phyloP scores from a whole-genome alignment of 2,888 invertebrate genomes.

The Xiphydria camelus region DNA sequence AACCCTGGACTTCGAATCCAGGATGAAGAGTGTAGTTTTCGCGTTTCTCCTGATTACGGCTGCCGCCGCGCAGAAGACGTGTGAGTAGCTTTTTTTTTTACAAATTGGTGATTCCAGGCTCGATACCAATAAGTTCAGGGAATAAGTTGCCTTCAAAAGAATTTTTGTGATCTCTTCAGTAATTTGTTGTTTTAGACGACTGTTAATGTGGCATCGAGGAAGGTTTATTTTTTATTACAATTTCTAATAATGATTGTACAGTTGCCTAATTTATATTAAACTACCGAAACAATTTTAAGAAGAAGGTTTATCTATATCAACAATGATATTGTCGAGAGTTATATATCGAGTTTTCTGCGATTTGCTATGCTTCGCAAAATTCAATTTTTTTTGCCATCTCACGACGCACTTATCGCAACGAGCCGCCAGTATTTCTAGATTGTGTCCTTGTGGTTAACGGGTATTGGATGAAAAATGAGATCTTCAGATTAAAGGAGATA shows the following conservation, averaged over 20 bases:
- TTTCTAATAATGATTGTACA: no score
- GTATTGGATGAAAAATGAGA: neutral
- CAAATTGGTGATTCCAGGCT: no score
- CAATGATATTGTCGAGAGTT: no score
- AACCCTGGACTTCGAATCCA: neutral
- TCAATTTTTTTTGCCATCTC: neutral
- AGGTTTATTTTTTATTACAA: no score
- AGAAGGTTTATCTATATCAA: no score
- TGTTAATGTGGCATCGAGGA: no score
- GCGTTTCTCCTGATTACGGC: neutral
- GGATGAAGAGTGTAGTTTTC: neutral
- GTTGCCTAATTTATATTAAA: no score
- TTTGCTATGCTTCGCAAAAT: neutral
- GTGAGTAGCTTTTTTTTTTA: neutral
- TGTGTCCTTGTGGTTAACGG: neutral
- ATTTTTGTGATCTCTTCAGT: no score
- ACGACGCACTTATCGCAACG: neutral
- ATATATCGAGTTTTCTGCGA: neutral
- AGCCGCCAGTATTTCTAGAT: neutral
- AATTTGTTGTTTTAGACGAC: no score
- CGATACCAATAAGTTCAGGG: no score
- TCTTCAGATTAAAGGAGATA: slow-evolving; percentile 9
- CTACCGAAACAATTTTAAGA: no score
- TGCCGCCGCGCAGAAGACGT: neutral
- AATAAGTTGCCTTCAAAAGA: no score